Evolutionary conservation across 1,140 invertebrate species (phyloP), one percentile per base, ranked within the genome.

Genomic region (Bombus picipes): DNA sequence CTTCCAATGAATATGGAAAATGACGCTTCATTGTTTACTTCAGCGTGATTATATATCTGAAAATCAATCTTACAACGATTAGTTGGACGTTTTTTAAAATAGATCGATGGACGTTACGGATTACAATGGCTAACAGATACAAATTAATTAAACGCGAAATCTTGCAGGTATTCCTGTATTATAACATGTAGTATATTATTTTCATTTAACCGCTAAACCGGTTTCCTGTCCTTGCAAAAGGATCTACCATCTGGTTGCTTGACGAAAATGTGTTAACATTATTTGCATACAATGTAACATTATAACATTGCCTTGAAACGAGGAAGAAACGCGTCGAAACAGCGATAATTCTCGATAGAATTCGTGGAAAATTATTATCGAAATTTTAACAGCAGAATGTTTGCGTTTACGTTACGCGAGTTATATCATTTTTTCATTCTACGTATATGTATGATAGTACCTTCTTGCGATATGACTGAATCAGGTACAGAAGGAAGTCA

Each of bases 181-280:
- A 47, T n/a, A 70, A 53, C 78, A 22, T 12, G 25, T n/a, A 25
- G 65, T 4, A 41, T 62, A 62, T 59, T 76, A 76, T 37, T 62
- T 39, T 80, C 65, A 53, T 80, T 77, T 80, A 53, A 70, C 41
- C 65, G 41, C 32, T n/a, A n/a, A 70, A 80, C 78, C 41, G 43
- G 77, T 80, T 70, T 70, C 43, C 12, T 80, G 65, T 80, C 77
- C 77, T 80, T 53, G 77, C 41, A 37, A 5, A 28, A 53, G 10
- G n/a, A 22, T 70, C 65, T 34, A 22, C 18, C 18, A 32, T 80
- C 65, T 80, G 25, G 41, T 5, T 9, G 39, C n/a, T 28, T 53
- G 28, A 53, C 6, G 53, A 80, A 68, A 41, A 34, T 47, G 6
- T 10, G 28, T 34, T 80, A 53, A 53, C 47, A 8, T 53, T 8